These are phyloP conservation scores for Reinhardtius hippoglossoides DNA, from an alignment of 2,113 vertebrate species.

Conservation along the genomic window DNA sequence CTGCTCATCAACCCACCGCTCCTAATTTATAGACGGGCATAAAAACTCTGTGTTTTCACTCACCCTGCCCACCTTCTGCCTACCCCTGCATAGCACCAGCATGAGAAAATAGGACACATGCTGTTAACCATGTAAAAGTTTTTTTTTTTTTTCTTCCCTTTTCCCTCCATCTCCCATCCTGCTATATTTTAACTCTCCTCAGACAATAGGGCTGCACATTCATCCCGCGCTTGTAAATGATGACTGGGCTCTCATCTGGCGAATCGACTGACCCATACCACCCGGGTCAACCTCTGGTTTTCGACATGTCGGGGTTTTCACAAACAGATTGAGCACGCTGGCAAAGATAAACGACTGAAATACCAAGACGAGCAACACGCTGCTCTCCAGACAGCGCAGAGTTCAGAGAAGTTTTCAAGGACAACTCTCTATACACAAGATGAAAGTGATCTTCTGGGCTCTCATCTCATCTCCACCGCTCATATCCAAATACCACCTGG, in stretches of 20 bases:
- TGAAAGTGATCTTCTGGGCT: slow-evolving; percentile 72
- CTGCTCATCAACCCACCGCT: slow-evolving; percentile 80
- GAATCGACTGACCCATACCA: slow-evolving; percentile 19
- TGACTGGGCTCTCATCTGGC: slow-evolving; percentile 10
- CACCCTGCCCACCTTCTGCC: slow-evolving; percentile 64
- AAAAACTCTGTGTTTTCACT: slow-evolving; percentile 75
- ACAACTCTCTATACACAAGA: slow-evolving; percentile 69
- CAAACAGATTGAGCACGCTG: neutral
- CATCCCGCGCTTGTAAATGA: slow-evolving; percentile 17
- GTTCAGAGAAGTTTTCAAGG: slow-evolving; percentile 78
- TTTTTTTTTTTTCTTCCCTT: slow-evolving; percentile 42
- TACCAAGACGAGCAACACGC: slow-evolving; percentile 37
- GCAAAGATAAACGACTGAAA: slow-evolving; percentile 28
- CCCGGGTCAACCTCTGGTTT: slow-evolving; percentile 29
- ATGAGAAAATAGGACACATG: slow-evolving; percentile 80
- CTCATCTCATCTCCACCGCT: slow-evolving; percentile 72
- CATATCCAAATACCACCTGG: slow-evolving; percentile 81
- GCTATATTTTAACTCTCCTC: slow-evolving; percentile 11
- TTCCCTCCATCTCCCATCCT: slow-evolving; percentile 9
- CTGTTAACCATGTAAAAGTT: slow-evolving; percentile 77
- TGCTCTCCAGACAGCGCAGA: slow-evolving; percentile 50
- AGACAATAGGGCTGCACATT: slow-evolving; percentile 27
- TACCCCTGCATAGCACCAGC: slow-evolving; percentile 64
- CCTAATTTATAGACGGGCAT: slow-evolving; percentile 82
- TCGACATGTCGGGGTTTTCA: slow-evolving; percentile 26